phyloP scores from a whole-genome alignment of 2,113 vertebrate species.

The Dicentrarchus labrax region DNA sequence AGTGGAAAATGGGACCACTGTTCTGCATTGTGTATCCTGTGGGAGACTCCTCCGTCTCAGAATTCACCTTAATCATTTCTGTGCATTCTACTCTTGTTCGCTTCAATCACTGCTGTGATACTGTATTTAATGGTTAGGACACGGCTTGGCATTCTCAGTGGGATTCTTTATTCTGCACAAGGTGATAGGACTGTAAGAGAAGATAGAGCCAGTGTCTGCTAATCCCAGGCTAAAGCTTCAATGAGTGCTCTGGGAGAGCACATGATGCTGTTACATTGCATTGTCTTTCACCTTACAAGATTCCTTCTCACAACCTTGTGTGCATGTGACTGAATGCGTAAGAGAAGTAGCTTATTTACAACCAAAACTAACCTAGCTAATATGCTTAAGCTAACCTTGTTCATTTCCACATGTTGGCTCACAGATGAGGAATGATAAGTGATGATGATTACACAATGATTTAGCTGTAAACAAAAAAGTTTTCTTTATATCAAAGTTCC shows the following conservation, averaged over 20 bases:
- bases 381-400: neutral
- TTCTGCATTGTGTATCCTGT: neutral
- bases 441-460: neutral
- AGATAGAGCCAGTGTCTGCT: neutral
- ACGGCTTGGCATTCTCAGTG: constrained; percentile 13
- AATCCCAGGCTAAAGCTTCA: neutral
- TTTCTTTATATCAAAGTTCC: too few relatives aligned
- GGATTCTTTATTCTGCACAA: constrained; percentile 19
- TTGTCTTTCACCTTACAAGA: neutral
- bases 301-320: neutral
- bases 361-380: neutral
- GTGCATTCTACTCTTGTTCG: neutral
- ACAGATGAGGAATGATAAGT: neutral
- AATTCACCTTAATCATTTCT: constrained; percentile 34
- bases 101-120: constrained; percentile 25
- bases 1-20: neutral
- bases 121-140: constrained; percentile 15
- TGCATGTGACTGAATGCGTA: neutral
- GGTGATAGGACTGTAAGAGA: neutral
- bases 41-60: neutral
- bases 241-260: constrained; percentile 5
- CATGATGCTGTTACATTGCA: neutral
- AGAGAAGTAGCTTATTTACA: neutral
- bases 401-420: neutral
- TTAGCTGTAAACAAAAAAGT: too few relatives aligned